phyloP scores from a whole-genome alignment of 37 sponge, comb jelly and placozoan genomes.

The Lycopodina hypogea region DNA sequence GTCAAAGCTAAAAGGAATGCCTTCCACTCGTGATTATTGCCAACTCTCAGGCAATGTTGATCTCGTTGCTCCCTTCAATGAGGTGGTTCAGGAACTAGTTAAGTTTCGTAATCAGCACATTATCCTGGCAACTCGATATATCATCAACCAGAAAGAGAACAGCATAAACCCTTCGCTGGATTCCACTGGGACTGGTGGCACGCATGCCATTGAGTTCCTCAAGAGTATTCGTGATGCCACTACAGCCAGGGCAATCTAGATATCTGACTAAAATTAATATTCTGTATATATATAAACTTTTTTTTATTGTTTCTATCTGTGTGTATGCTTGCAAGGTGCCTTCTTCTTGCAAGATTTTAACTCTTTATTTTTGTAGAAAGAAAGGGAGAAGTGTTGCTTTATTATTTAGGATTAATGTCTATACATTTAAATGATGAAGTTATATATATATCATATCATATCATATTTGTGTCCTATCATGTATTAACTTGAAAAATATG shows the following conservation, averaged over 20 bases:
- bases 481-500: too few relatives aligned
- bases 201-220: slow-evolving; percentile 23
- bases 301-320: too few relatives aligned
- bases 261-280: too few relatives aligned
- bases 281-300: too few relatives aligned
- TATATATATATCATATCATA: too few relatives aligned
- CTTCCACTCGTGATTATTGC: slow-evolving; percentile 46
- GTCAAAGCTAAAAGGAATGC: slow-evolving; percentile 23
- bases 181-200: slow-evolving; percentile 60
- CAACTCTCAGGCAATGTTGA: not conserved
- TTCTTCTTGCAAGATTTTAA: too few relatives aligned
- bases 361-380: too few relatives aligned
- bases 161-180: slow-evolving; percentile 27
- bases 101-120: slow-evolving; percentile 55
- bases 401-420: too few relatives aligned
- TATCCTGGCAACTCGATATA: slow-evolving; percentile 51
- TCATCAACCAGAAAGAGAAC: slow-evolving; percentile 40
- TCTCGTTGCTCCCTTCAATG: slow-evolving; percentile 37
- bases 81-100: slow-evolving; percentile 29
- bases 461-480: too few relatives aligned
- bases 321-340: too few relatives aligned
- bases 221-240: slow-evolving; percentile 51
- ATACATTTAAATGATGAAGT: too few relatives aligned
- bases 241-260: not conserved
- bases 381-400: too few relatives aligned